phyloP scores from a whole-genome alignment of 1,140 invertebrate genomes.

The Ceratosolen fusciceps region DNA sequence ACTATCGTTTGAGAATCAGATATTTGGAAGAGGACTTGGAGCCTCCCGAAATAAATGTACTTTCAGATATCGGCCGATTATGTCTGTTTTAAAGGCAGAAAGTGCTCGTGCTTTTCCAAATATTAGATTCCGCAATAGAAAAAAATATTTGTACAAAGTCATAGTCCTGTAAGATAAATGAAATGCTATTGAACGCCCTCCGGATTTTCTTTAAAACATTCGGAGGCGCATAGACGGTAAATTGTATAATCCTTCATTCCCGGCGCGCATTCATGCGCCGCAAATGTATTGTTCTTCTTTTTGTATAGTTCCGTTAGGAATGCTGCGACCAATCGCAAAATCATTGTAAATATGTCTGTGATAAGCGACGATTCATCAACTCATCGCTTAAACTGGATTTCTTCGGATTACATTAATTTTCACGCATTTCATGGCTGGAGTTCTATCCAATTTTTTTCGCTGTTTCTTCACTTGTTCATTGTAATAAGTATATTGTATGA shows the following conservation, averaged over 20 bases:
- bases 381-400: not conserved
- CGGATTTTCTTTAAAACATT: slow-evolving; percentile 1
- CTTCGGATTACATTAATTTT: slow-evolving; percentile 8
- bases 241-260: slow-evolving; percentile 41
- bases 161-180: slow-evolving; percentile 35
- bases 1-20: slow-evolving; percentile 48
- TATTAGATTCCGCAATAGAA: slow-evolving; percentile 53
- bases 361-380: not conserved
- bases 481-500: too few species aligned
- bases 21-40: slow-evolving; percentile 56
- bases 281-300: slow-evolving; percentile 31
- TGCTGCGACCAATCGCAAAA: slow-evolving; percentile 9
- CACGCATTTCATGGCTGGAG: slow-evolving; percentile 13
- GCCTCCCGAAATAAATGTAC: slow-evolving; percentile 31
- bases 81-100: slow-evolving; percentile 22
- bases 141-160: slow-evolving; percentile 36
- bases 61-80: slow-evolving; percentile 24
- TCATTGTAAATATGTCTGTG: slow-evolving; percentile 37
- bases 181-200: not conserved
- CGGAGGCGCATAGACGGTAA: slow-evolving; percentile 4
- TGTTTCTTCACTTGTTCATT: slow-evolving; percentile 27
- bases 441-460: slow-evolving; percentile 23
- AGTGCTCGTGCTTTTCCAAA: slow-evolving; percentile 55
- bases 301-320: slow-evolving; percentile 36
- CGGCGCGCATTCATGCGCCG: slow-evolving; percentile 5